Evolutionary conservation across 2,113 vertebrate genomes (phyloP).

Genomic region (Thalassoma bifasciatum): DNA sequence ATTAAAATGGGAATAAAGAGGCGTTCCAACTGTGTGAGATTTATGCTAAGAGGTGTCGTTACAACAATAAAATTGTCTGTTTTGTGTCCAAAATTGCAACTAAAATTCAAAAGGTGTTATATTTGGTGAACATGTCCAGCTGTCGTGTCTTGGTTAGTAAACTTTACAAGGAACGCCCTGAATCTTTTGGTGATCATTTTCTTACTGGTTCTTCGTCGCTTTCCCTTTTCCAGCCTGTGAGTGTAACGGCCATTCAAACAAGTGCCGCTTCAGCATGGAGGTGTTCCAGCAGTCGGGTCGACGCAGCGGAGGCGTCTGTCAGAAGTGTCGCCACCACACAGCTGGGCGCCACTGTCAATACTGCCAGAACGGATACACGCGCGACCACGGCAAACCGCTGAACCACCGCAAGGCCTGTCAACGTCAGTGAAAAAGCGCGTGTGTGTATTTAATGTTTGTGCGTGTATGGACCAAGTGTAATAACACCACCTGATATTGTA

Average conservation of each 20-base stretch:
- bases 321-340: conserved; percentile 91
- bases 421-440: conserved; percentile 81
- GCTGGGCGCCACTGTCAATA: conserved; percentile 91
- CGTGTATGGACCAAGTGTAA: too few relatives aligned
- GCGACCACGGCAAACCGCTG: conserved; percentile 84
- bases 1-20: too few relatives aligned
- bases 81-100: too few relatives aligned
- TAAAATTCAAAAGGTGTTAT: too few relatives aligned
- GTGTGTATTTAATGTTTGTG: conserved; percentile 9
- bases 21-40: too few relatives aligned
- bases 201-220: neutral
- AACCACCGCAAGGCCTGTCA: conserved; percentile 88
- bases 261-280: conserved; percentile 91
- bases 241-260: conserved; percentile 89
- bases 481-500: too few relatives aligned
- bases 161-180: neutral
- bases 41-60: too few relatives aligned
- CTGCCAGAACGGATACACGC: conserved; percentile 89
- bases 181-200: neutral
- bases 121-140: too few relatives aligned
- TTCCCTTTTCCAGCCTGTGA: conserved; percentile 83
- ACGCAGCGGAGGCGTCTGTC: conserved; percentile 88
- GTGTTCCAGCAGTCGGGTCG: conserved; percentile 90
- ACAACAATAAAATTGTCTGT: too few relatives aligned
- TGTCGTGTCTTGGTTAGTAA: neutral